These are phyloP conservation scores for Spicauda simplicius DNA, from an alignment of 2,888 invertebrate genomes.

Conservation along the genomic window DNA sequence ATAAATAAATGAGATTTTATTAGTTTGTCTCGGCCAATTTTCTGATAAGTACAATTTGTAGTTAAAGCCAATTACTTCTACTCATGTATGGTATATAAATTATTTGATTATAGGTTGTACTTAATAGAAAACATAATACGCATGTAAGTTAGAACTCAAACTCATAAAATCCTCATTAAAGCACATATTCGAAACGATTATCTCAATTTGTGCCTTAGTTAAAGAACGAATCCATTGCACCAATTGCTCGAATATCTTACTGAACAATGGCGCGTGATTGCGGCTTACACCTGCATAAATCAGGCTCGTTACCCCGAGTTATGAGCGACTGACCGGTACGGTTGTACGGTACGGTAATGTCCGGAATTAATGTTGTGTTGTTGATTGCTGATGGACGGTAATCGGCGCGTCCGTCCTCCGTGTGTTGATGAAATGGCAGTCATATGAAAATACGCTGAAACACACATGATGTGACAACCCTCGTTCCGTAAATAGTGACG, in stretches of 20 bases:
- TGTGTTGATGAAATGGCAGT: slow-evolving; percentile 2
- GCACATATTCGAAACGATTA: too few species aligned
- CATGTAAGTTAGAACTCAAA: too few species aligned
- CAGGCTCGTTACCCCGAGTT: slow-evolving; percentile 52
- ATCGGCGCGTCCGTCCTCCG: slow-evolving; percentile 26
- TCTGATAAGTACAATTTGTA: too few species aligned
- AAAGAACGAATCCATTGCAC: not conserved
- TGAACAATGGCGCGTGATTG: slow-evolving; percentile 74
- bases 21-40: too few species aligned
- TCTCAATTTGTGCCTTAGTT: not conserved
- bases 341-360: slow-evolving; percentile 25
- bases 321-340: slow-evolving; percentile 21
- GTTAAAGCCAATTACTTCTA: too few species aligned
- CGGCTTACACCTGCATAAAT: slow-evolving; percentile 75
- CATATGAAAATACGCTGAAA: not conserved
- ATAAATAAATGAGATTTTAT: too few species aligned
- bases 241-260: slow-evolving; percentile 41
- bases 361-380: slow-evolving; percentile 29
- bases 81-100: too few species aligned
- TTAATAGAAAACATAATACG: too few species aligned
- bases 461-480: not conserved
- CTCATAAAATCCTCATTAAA: too few species aligned
- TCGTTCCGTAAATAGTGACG: not conserved
- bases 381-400: slow-evolving; percentile 36
- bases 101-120: too few species aligned